phyloP scores from a whole-genome alignment of 2,888 invertebrate genomes.

The Drosophila mercatorum region DNA sequence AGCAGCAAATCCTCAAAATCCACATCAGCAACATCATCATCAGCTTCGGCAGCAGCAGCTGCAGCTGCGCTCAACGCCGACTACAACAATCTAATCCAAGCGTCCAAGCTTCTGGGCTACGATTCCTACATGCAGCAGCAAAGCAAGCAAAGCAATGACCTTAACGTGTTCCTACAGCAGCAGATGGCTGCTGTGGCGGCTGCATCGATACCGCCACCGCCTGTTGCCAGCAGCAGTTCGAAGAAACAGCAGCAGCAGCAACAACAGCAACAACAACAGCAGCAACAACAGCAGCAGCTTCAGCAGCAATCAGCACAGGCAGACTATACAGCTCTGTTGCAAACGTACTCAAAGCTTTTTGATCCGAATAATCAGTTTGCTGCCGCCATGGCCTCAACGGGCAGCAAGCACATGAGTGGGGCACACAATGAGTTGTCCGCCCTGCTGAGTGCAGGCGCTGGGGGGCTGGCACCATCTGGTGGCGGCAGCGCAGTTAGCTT shows the following conservation, averaged over 20 bases:
- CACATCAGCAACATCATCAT: conserved; percentile 42
- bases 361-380: conserved; percentile 82
- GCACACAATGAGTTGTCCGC: conserved; percentile 82
- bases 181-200: conserved; percentile 83
- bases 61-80: conserved; percentile 81
- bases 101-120: conserved; percentile 83
- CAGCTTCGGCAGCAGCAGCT: conserved; percentile 72
- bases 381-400: conserved; percentile 63
- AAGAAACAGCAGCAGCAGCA: conserved; percentile 69
- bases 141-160: conserved; percentile 80
- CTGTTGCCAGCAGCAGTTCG: conserved; percentile 53
- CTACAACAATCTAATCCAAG: conserved; percentile 83
- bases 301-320: conserved; percentile 74
- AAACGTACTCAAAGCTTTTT: conserved; percentile 84
- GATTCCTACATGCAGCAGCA: conserved; percentile 84
- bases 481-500: conserved; percentile 50
- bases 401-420: conserved; percentile 69
- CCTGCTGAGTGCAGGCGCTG: conserved; percentile 76
- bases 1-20: conserved; percentile 69
- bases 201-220: conserved; percentile 68
- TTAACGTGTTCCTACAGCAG: conserved; percentile 83
- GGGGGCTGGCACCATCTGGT: conserved; percentile 39
- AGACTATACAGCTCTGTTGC: conserved; percentile 83
- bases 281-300: conserved; percentile 64
- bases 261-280: conserved; percentile 65